These are phyloP conservation scores for Montipora foliosa DNA, from an alignment of 64 coral and sea anemone genomes.

Conservation along the genomic window DNA sequence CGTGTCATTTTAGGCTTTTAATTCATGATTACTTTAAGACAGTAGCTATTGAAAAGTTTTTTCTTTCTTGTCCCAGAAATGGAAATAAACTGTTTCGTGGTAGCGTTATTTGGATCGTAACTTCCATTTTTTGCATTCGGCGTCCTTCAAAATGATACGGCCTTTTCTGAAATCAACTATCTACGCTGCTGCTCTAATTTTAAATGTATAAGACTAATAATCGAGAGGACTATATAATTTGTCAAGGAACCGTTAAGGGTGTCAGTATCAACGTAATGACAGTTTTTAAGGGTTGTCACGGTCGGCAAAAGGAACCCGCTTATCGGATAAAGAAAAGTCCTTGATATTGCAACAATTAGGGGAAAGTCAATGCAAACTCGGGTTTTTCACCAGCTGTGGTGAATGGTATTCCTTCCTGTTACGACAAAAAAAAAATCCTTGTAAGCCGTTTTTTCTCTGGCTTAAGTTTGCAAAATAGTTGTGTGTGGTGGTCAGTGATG, in stretches of 20 bases:
- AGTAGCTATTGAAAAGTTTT: background rate
- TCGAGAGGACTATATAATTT: background rate
- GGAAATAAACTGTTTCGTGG: background rate
- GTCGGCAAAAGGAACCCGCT: too few relatives aligned
- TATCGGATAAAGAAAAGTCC: too few relatives aligned
- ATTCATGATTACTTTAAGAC: background rate
- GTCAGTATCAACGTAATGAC: background rate
- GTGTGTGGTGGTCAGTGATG: too few relatives aligned
- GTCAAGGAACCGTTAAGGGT: background rate
- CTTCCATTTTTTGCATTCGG: background rate
- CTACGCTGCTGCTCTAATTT: background rate
- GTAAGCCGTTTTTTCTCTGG: too few relatives aligned
- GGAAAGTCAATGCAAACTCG: too few relatives aligned
- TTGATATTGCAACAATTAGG: too few relatives aligned
- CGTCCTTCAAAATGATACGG: background rate
- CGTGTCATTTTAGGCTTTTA: background rate
- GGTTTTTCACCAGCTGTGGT: too few relatives aligned
- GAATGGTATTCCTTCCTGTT: too few relatives aligned
- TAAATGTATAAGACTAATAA: background rate
- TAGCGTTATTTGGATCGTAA: background rate
- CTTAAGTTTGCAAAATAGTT: too few relatives aligned
- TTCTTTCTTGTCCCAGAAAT: background rate
- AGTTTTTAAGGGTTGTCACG: too few relatives aligned
- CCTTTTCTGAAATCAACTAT: background rate
- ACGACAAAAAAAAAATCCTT: too few relatives aligned